These are phyloP conservation scores for Carapus acus DNA, from an alignment of 2,797 vertebrate species.

Conservation along the genomic window DNA sequence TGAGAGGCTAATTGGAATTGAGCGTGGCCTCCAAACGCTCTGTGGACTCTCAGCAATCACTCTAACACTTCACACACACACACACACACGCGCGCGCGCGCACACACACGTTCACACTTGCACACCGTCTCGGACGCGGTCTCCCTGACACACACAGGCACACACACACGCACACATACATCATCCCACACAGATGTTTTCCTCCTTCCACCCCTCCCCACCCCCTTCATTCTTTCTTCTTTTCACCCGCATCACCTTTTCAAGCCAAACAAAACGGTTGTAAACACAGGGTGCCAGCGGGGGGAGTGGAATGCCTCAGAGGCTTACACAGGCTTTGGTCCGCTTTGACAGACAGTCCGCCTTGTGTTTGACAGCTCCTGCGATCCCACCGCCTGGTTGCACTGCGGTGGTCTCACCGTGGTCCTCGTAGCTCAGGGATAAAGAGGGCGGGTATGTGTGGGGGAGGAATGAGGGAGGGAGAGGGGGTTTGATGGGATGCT, in stretches of 20 bases:
- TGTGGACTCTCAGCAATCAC: slow-evolving; percentile 51
- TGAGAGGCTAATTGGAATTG: slow-evolving; percentile 64
- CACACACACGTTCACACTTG: neutral
- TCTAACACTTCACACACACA: slow-evolving; percentile 34
- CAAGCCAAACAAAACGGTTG: slow-evolving; percentile 70
- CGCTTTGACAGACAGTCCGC: slow-evolving; percentile 64
- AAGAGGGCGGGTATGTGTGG: slow-evolving; percentile 42
- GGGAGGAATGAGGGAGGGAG: slow-evolving; percentile 12
- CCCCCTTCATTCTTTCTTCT: slow-evolving; percentile 41
- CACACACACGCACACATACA: slow-evolving; percentile 31
- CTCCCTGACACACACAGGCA: slow-evolving; percentile 8
- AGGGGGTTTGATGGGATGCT: slow-evolving; percentile 41
- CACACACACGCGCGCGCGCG: slow-evolving; percentile 3
- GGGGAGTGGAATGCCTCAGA: slow-evolving; percentile 69
- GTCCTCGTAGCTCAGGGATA: slow-evolving; percentile 43
- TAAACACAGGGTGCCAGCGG: slow-evolving; percentile 71
- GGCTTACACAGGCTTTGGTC: slow-evolving; percentile 64
- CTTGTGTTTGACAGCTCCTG: slow-evolving; percentile 70
- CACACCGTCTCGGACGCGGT: neutral
- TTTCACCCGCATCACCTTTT: slow-evolving; percentile 71
- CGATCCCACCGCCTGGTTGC: slow-evolving; percentile 52
- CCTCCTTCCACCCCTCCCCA: slow-evolving; percentile 29
- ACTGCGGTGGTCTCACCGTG: slow-evolving; percentile 63
- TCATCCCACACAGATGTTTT: slow-evolving; percentile 60
- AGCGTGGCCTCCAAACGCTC: slow-evolving; percentile 62